Base-by-base conservation (phyloP, 2,113 vertebrate species). In the Tupaia tana region DNA sequence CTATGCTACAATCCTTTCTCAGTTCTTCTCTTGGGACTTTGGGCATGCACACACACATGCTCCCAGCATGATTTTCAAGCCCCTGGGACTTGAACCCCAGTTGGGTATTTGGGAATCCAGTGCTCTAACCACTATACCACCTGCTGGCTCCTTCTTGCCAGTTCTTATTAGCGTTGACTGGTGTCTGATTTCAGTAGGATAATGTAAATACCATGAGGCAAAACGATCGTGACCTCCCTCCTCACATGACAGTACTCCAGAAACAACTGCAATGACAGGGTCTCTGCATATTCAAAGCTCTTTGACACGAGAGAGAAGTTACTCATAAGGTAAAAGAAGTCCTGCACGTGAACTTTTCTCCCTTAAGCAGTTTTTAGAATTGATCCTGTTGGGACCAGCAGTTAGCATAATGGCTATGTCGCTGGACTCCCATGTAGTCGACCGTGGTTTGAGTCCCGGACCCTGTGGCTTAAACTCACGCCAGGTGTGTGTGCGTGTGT, bases 331-430 rank as follows among this genome's bases (percentile, higher is more conserved):
- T 61, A 75, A 85, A 85, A 16, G 73, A 66, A 89, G 71, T 71
- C 58, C 52, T 91, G 34, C 56, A 18, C 79, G 80, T 77, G 52
- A 87, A 82, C 24, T 91, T 94, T 95, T 67, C 34, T 93, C 14
- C 54, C 67, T 70, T 31, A 69, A 73, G 24, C 69, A 78, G 59
- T 22, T 86, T 85, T 95, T 81, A 67, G 90, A 70, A 74, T 89
- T 71, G 70, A 83, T 93, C n/a, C 54, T 89, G 70, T 91, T 43
- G 43, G 43, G 43, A 43, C 43, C 43, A 4, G 43, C 43, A 43
- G 43, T 43, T 43, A 43, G 43, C 43, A 6, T 43, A 43, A 43
- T 43, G 43, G 43, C 4, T 43, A 43, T 43, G 43, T 43, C 43
- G 4, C 43, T 43, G 43, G 43, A 43, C 43, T 43, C 43, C 43